These are phyloP conservation scores for Aporrectodea caliginosa DNA, from an alignment of 1,140 invertebrate species.

Conservation along the genomic window DNA sequence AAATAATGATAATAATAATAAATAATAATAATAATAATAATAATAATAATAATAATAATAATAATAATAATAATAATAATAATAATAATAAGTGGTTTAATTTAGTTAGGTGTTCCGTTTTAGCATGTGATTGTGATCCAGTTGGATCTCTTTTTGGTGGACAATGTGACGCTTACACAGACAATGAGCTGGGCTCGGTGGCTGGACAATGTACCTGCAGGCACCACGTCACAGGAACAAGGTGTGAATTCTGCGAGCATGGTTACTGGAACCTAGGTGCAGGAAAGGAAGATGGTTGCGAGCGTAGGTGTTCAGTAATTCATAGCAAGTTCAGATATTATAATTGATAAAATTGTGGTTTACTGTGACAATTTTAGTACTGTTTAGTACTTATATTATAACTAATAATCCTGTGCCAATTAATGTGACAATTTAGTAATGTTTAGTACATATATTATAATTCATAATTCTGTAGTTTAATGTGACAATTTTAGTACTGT, in stretches of 20 bases:
- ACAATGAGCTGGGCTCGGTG: constrained; percentile 67
- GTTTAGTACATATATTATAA: no score
- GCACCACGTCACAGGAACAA: constrained; percentile 55
- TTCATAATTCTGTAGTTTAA: no score
- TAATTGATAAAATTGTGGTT: no score
- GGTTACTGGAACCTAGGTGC: constrained; percentile 85
- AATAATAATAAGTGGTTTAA: neutral
- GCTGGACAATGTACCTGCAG: constrained; percentile 65
- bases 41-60: constrained; percentile 1
- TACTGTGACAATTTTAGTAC: no score
- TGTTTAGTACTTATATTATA: no score
- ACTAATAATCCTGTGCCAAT: no score
- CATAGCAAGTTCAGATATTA: no score
- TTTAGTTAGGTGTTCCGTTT: neutral
- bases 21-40: neutral
- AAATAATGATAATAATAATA: neutral
- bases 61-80: neutral
- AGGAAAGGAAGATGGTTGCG: constrained; percentile 77
- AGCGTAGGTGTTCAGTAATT: constrained; percentile 58
- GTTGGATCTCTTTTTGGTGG: constrained; percentile 77
- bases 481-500: no score
- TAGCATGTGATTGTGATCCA: constrained; percentile 68
- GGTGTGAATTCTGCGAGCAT: constrained; percentile 60
- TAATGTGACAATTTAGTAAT: no score
- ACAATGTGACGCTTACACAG: constrained; percentile 79